Evolutionary conservation across 2,888 invertebrate species (phyloP), one percentile per base, ranked within the genome.

Genomic region (Pammene aurita): DNA sequence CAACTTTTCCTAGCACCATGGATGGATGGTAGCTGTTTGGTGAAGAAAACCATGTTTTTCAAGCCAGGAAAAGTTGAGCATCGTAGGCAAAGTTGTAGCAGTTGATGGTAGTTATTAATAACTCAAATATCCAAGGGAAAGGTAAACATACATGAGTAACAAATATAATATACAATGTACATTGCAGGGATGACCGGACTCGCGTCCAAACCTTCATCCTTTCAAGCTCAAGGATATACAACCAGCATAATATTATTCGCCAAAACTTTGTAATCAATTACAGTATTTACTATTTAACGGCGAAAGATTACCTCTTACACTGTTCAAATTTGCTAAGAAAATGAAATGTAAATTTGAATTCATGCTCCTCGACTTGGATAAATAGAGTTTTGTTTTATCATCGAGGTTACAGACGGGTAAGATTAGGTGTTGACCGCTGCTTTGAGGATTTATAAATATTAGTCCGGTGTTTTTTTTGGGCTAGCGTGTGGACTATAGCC

Each of bases 271-370:
- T 58, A 64, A 64, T 63, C 52, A 68, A 63, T 68, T 58, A 44
- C 34, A 50, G 35, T 52, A n/a, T n/a, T n/a, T n/a, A 16, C 52
- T 68, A 58, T 64, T 58, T 63, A 57, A 64, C 44, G 52, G 52
- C 57, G 58, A 58, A 52, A 54, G 68, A 63, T 63, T 57, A 68
- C 63, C 38, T 56, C 56, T 57, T 18, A 52, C 52, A 44, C 44
- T 52, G 63, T 63, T 67, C 63, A 63, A 64, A 18, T 68, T 68
- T 54, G 63, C 44, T 44, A 38, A 58, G 68, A 58, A 68, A 64
- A 68, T 64, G 42, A 46, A 68, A 68, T 38, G 68, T 68, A 68
- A 68, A 64, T 64, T 64, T 57, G 57, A 58, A 26, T 56, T 60
- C 44, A 61, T 58, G 50, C 38, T 50, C 52, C 11, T n/a, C 38